Base-by-base conservation (phyloP, 2,797 vertebrate species). In the Brachyalestes nurse region DNA sequence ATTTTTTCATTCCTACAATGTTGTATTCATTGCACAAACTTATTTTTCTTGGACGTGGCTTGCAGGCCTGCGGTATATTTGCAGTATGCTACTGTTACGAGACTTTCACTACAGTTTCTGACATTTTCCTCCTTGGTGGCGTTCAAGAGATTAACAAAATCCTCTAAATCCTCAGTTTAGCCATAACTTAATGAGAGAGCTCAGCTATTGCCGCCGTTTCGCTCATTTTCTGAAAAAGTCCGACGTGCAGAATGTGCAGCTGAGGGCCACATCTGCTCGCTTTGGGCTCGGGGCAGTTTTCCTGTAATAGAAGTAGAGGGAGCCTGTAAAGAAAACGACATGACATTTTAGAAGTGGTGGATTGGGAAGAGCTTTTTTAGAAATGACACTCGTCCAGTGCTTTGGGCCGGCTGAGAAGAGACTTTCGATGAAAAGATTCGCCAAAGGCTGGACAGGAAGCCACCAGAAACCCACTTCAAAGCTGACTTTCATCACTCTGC, bases 401-500 rank as follows among this genome's bases (percentile, higher is more conserved):
- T 74, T 57, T 74, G 25, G 38, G 51, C 12, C 57, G 62, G 16
- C 12, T 7, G 25, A 57, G 23, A 23, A 17, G 47, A 4, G 19
- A 51, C n/a, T 72, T 17, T 38, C 16, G n/a, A 10, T 72, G 70
- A 60, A 75, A 75, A 23, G 62, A 49, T 75, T 69, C 28, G 75
- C 64, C 28, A 47, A 51, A 19, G 71, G 81, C 65, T 75, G 71
- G 60, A 67, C 3, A 47, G 19, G 19, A 53, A 74, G 17, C 47
- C 19, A 60, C 55, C 34, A 38, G 72, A 64, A 77, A 66, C 28
- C 58, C 25, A 58, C 42, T 67, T 77, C 57, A 81, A 84, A 74
- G 73, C 51, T 57, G 67, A 78, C 72, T 75, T 86, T 84, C 72
- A 72, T 81, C 53, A 71, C 72, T 72, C 76, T 65, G 75, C 70